These are phyloP conservation scores for Sula dactylatra DNA, from an alignment of 2,113 vertebrate species.

Conservation along the genomic window DNA sequence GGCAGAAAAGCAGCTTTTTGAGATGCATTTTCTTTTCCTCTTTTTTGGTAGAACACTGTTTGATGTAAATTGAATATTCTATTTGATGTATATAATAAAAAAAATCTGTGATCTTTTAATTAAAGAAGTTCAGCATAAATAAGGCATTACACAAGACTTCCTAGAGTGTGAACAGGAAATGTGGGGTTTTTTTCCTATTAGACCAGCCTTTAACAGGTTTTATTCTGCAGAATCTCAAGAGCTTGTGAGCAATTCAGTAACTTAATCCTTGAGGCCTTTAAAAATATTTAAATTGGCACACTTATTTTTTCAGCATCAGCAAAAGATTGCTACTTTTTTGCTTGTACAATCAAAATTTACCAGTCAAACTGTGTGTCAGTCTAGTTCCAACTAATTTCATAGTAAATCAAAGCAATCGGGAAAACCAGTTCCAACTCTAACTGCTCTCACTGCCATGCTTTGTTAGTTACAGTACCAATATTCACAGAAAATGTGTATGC, in stretches of 20 bases:
- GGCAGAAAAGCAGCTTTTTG: neutral
- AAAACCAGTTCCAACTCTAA: neutral
- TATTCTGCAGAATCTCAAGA: neutral
- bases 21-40: neutral
- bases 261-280: slow-evolving; percentile 3
- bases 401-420: neutral
- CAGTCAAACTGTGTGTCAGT: neutral
- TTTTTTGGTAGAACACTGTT: neutral
- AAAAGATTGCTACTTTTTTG: neutral
- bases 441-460: neutral
- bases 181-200: neutral
- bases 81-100: slow-evolving; percentile 14
- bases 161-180: neutral
- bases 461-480: neutral
- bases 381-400: neutral
- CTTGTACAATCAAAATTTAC: slow-evolving; percentile 2
- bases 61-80: slow-evolving; percentile 48
- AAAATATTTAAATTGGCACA: slow-evolving; percentile 3
- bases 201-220: neutral
- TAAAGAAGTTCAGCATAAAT: slow-evolving; percentile 17
- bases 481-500: neutral
- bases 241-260: neutral
- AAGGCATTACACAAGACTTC: slow-evolving; percentile 10
- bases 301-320: slow-evolving; percentile 29
- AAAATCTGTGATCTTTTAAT: neutral